Conservation (phyloP, 2,113 vertebrate species). For the Aviceda subcristata region DNA sequence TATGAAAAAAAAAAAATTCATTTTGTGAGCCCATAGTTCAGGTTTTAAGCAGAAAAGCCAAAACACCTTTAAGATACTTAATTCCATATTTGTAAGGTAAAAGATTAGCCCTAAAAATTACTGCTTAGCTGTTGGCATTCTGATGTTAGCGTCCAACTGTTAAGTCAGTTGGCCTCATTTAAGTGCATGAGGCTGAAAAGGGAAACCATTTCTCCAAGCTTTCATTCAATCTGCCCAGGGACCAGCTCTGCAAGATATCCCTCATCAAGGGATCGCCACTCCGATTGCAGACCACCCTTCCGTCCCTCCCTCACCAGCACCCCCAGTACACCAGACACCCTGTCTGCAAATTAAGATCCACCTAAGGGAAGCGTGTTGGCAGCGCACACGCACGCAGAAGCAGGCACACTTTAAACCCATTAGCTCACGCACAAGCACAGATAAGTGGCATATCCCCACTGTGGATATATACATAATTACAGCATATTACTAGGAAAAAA, state of each 20-base stretch:
- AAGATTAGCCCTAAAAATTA: neutral
- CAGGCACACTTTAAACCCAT: neutral
- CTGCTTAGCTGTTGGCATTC: neutral
- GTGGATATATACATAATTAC: neutral
- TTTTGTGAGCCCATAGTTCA: neutral
- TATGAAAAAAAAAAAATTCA: neutral
- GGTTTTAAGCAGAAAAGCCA: neutral
- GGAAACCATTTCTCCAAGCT: neutral
- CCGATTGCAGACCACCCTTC: rapidly evolving
- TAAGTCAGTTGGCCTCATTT: neutral
- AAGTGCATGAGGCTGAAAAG: neutral
- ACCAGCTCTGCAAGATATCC: no score
- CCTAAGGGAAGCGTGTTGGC: neutral
- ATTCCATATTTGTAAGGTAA: neutral
- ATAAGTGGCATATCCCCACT: neutral
- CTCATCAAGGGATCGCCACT: rapidly evolving
- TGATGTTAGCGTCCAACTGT: neutral
- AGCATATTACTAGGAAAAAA: neutral
- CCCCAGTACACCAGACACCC: neutral
- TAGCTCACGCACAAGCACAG: neutral
- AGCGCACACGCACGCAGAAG: neutral
- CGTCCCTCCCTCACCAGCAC: neutral
- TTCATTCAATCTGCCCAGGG: neutral
- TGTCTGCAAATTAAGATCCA: neutral
- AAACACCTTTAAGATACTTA: neutral